Evolutionary conservation across 2,113 vertebrate species (phyloP).

Genomic region (Callaeas wilsoni): DNA sequence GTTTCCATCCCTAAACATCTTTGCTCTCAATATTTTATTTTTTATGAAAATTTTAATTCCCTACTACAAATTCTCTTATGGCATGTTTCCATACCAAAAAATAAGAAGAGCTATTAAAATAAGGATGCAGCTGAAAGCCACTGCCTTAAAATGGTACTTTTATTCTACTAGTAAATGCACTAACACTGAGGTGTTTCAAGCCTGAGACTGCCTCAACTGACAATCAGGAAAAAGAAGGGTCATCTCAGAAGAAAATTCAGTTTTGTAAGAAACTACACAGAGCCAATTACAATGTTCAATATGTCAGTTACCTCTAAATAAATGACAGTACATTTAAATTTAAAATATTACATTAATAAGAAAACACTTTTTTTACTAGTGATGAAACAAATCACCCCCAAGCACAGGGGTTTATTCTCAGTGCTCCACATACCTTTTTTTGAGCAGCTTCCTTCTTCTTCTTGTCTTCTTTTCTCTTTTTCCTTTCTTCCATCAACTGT

Average conservation of each 20-base stretch:
- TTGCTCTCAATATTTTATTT: neutral
- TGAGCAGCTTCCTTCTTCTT: constrained; percentile 87
- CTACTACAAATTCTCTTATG: neutral
- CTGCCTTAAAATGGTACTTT: neutral
- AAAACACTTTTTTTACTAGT: neutral
- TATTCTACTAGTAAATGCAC: neutral
- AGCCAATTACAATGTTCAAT: neutral
- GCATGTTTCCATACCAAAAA: neutral
- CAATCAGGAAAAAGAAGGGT: neutral
- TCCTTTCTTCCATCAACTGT: constrained; percentile 95
- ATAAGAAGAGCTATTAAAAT: neutral
- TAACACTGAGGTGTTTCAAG: neutral
- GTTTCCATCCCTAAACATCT: neutral
- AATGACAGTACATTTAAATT: neutral
- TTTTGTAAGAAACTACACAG: neutral
- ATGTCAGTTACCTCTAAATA: neutral
- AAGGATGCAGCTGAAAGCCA: neutral
- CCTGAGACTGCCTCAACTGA: neutral
- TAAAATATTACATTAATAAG: neutral
- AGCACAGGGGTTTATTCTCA: neutral
- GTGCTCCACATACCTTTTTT: constrained; percentile 81
- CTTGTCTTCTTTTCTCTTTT: constrained; percentile 87
- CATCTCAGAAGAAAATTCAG: neutral
- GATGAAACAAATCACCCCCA: neutral
- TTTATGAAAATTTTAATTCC: neutral